phyloP scores from a whole-genome alignment of 2,113 vertebrate genomes.

The Eubucco bourcierii region DNA sequence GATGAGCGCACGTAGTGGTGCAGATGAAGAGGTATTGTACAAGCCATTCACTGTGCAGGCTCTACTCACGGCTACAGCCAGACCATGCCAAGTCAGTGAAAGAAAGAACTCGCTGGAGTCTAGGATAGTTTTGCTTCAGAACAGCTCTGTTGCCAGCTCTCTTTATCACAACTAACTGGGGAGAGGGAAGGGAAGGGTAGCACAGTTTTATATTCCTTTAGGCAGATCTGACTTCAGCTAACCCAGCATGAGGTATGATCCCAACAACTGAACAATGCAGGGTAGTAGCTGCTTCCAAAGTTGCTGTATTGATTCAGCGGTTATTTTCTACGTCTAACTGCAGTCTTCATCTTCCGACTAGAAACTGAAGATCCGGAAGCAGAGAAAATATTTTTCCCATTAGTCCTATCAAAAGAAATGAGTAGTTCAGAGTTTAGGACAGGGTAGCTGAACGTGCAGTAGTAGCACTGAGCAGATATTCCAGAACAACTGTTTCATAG shows the following conservation, averaged over 20 bases:
- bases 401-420: slow-evolving; percentile 75
- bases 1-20: slow-evolving; percentile 70
- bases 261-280: slow-evolving; percentile 73
- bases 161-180: slow-evolving; percentile 21
- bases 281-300: slow-evolving; percentile 71
- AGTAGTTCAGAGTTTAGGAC: slow-evolving; percentile 52
- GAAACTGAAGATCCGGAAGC: slow-evolving; percentile 78
- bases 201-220: slow-evolving; percentile 67
- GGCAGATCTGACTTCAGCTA: slow-evolving; percentile 74
- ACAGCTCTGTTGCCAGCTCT: slow-evolving; percentile 67
- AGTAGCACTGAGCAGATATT: slow-evolving; percentile 30
- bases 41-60: slow-evolving; percentile 79
- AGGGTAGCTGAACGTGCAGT: not conserved
- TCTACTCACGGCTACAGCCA: slow-evolving; percentile 75
- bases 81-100: slow-evolving; percentile 75
- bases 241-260: slow-evolving; percentile 74
- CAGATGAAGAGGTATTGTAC: slow-evolving; percentile 79
- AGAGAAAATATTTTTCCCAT: slow-evolving; percentile 77
- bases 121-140: slow-evolving; percentile 71
- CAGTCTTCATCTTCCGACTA: slow-evolving; percentile 94
- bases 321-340: slow-evolving; percentile 94
- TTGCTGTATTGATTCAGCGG: slow-evolving; percentile 50
- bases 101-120: slow-evolving; percentile 70
- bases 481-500: slow-evolving; percentile 27
- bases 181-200: slow-evolving; percentile 34